phyloP scores from a whole-genome alignment of 2,113 vertebrate genomes.

The Romanogobio albipinnatus region DNA sequence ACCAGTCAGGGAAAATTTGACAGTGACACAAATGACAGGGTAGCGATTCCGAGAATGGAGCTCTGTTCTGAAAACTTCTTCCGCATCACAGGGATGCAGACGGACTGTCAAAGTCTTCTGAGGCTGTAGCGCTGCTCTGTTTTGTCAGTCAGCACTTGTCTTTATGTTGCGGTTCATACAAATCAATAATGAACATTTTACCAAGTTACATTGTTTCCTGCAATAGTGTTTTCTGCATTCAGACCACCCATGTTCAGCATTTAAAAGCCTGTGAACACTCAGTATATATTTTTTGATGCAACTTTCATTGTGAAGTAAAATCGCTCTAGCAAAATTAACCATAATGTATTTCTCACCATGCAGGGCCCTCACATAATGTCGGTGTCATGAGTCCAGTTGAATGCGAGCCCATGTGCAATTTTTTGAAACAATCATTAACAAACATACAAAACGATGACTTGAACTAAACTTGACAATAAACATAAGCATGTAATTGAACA shows the following conservation, averaged over 20 bases:
- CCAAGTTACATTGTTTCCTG: neutral
- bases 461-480: no score
- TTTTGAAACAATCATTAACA: no score
- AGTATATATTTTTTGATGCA: neutral
- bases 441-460: no score
- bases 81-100: neutral
- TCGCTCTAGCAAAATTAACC: no score
- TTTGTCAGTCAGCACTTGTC: neutral
- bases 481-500: no score
- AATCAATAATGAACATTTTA: neutral
- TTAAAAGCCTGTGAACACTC: neutral
- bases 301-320: neutral
- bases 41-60: neutral
- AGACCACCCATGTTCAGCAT: neutral
- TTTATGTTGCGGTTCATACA: neutral
- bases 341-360: no score
- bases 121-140: neutral
- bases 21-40: slow-evolving; percentile 8
- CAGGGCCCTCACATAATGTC: no score
- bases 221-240: neutral
- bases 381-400: no score
- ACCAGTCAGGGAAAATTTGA: slow-evolving; percentile 1
- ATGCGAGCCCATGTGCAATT: no score
- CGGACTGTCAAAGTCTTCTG: slow-evolving; percentile 15
- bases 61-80: neutral